Conservation (phyloP, 1,140 invertebrate species). For the Drosophila mayri region DNA sequence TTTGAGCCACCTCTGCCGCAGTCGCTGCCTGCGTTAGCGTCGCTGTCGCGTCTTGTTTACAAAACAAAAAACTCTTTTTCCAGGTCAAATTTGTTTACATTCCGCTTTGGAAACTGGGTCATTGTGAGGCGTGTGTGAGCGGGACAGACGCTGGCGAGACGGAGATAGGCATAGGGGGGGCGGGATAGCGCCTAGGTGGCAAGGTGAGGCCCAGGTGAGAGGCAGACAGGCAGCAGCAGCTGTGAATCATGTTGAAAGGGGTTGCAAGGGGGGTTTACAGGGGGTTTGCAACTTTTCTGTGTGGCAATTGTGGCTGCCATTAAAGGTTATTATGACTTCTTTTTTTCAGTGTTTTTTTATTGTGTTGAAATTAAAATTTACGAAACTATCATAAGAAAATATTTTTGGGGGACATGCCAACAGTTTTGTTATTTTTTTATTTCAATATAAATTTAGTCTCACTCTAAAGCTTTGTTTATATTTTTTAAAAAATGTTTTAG, state of each 20-base stretch:
- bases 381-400: too few species aligned
- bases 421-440: too few species aligned
- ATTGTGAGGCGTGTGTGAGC: constrained; percentile 70
- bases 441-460: too few species aligned
- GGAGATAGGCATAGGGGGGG: constrained; percentile 3
- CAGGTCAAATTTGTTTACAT: constrained; percentile 84
- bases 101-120: constrained; percentile 80
- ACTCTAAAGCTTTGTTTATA: too few species aligned
- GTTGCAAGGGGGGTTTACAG: too few species aligned
- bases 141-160: constrained; percentile 40
- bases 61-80: constrained; percentile 77
- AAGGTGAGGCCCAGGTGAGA: constrained; percentile 25
- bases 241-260: constrained; percentile 1
- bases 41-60: constrained; percentile 71
- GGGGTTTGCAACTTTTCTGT: constrained; percentile 21
- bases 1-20: constrained; percentile 50
- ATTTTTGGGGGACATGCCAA: too few species aligned
- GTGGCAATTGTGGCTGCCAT: constrained; percentile 24
- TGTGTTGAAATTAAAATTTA: too few species aligned
- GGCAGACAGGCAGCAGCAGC: neutral
- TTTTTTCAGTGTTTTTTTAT: constrained; percentile 35
- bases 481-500: too few species aligned
- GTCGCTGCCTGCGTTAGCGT: constrained; percentile 15
- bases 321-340: constrained; percentile 1
- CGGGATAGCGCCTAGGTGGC: constrained; percentile 7